Conservation (phyloP, 2,113 vertebrate genomes). For the Tragelaphus imberbis region DNA sequence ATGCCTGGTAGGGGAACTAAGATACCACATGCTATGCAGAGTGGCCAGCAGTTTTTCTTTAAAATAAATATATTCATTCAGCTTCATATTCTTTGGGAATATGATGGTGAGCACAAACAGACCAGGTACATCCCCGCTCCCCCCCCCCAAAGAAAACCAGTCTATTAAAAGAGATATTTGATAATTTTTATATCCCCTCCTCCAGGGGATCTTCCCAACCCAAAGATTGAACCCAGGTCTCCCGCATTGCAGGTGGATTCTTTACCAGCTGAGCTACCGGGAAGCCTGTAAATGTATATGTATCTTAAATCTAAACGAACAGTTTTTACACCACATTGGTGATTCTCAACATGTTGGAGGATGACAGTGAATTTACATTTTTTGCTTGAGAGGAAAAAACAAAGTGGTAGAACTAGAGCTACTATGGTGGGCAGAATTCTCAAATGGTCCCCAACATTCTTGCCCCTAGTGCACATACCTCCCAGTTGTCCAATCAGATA, state of each 20-base stretch:
- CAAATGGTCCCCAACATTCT: neutral
- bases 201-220: neutral
- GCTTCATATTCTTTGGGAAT: neutral
- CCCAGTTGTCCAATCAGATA: neutral
- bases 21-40: neutral
- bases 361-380: neutral
- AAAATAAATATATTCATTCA: neutral
- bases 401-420: neutral
- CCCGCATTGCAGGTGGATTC: neutral
- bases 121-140: neutral
- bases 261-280: neutral
- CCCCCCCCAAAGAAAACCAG: neutral
- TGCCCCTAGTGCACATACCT: neutral
- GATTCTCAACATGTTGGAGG: neutral
- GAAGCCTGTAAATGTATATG: neutral
- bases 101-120: neutral
- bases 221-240: neutral
- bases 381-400: neutral
- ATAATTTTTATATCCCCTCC: neutral
- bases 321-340: neutral
- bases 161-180: neutral
- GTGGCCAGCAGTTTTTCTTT: neutral
- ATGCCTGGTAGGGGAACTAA: neutral
- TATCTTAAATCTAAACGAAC: conserved; percentile 7
- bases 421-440: neutral